Evolutionary conservation across 2,113 vertebrate species (phyloP).

Genomic region (Rynchops niger): DNA sequence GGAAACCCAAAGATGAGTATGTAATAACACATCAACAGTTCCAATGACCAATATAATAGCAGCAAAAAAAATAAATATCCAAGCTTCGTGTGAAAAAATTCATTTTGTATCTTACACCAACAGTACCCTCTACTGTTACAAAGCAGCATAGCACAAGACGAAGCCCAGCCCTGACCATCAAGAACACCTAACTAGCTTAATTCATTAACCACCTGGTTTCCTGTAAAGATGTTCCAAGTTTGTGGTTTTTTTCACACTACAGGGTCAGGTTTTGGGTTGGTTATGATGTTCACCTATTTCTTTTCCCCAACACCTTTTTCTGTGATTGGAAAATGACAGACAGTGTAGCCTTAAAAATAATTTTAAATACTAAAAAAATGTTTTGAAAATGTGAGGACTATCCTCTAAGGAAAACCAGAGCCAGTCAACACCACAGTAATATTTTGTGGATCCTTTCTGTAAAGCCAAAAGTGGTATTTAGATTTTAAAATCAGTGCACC

Average conservation of each 20-base stretch:
- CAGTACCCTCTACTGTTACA: slow-evolving; percentile 58
- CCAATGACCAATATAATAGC: background rate
- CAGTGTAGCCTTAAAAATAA: background rate
- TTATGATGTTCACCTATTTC: background rate
- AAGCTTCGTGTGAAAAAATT: background rate
- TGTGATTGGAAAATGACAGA: background rate
- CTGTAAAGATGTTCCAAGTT: background rate
- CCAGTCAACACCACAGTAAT: background rate
- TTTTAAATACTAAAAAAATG: background rate
- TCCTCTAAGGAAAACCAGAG: background rate
- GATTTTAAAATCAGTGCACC: background rate
- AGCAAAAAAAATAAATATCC: background rate
- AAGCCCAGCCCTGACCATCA: background rate
- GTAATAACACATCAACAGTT: background rate
- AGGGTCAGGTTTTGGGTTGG: background rate
- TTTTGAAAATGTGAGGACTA: background rate
- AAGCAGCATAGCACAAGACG: background rate
- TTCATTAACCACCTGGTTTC: background rate
- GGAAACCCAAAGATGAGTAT: background rate
- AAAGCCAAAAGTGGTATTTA: background rate
- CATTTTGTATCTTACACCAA: background rate
- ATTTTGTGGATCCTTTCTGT: background rate
- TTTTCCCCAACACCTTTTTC: background rate
- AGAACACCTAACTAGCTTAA: background rate
- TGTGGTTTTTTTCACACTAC: background rate